phyloP scores from a whole-genome alignment of 1,140 invertebrate species.

The Bilobella aurantiaca region DNA sequence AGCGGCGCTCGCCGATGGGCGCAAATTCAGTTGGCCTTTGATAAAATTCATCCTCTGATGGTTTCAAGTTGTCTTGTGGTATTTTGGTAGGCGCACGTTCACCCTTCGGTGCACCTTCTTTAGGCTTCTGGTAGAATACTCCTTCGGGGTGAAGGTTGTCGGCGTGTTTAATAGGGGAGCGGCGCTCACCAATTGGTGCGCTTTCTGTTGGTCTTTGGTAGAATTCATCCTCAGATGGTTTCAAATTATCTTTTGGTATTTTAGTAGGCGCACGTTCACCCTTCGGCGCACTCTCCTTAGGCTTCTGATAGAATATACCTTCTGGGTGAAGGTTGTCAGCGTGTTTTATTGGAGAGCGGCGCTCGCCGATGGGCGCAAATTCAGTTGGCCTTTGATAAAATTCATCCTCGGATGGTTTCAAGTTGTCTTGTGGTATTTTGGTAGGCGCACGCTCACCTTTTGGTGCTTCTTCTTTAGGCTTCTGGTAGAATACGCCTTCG shows the following conservation, averaged over 20 bases:
- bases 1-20: background rate
- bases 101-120: slow-evolving; percentile 26
- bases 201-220: slow-evolving; percentile 25
- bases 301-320: slow-evolving; percentile 38
- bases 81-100: slow-evolving; percentile 49
- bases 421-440: background rate
- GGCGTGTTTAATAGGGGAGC: slow-evolving; percentile 37
- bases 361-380: background rate
- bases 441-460: background rate
- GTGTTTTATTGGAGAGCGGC: slow-evolving; percentile 34
- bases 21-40: background rate
- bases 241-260: background rate
- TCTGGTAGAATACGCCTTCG: too few species aligned
- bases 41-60: slow-evolving; percentile 41
- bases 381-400: slow-evolving; percentile 11
- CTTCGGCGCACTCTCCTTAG: background rate
- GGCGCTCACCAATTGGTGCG: slow-evolving; percentile 21
- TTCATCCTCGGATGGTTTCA: background rate
- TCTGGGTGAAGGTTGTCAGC: slow-evolving; percentile 50
- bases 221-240: slow-evolving; percentile 38
- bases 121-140: slow-evolving; percentile 10
- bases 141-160: slow-evolving; percentile 36
- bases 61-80: slow-evolving; percentile 44
- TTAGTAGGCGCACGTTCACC: background rate
- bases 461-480: too few species aligned